Percentiles rank a stretch among this genome's conserved stretches.
phyloP scores from a whole-genome alignment of 2,888 invertebrate genomes.

The Drosophila demipolita region DNA sequence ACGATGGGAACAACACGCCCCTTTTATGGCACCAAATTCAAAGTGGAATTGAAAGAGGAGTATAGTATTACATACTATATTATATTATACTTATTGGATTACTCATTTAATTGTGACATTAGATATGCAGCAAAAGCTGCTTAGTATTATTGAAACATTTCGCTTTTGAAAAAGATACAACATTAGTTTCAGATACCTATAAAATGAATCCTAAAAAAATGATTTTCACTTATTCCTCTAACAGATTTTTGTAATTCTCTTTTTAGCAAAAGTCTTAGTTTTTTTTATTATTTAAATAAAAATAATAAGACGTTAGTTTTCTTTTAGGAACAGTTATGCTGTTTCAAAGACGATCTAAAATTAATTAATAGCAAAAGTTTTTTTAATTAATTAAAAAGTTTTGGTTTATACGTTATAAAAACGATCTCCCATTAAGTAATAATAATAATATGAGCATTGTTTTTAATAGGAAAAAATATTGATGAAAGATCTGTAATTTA shows the following conservation, averaged over 20 bases:
- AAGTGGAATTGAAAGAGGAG: background rate
- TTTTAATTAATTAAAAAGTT: background rate
- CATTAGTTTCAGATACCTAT: background rate
- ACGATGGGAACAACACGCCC: constrained; percentile 47
- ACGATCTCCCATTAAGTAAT: background rate
- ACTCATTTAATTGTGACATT: background rate
- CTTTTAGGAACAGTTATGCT: no score
- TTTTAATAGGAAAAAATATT: background rate
- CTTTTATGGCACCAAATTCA: background rate
- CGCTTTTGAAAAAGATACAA: background rate
- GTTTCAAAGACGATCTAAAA: no score
- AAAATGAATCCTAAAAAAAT: background rate
- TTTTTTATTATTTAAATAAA: background rate
- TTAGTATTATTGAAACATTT: background rate
- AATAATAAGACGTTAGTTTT: background rate
- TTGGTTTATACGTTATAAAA: background rate
- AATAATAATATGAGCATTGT: background rate
- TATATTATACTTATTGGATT: constrained; percentile 4
- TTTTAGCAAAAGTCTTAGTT: accelerated
- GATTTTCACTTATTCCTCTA: background rate
- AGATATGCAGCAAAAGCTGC: background rate
- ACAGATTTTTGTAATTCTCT: background rate
- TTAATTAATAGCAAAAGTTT: background rate
- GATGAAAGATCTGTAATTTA: background rate
- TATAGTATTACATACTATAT: no score